Evolutionary conservation across 2,888 invertebrate genomes (phyloP).

Genomic region (Sarcophaga carnaria): DNA sequence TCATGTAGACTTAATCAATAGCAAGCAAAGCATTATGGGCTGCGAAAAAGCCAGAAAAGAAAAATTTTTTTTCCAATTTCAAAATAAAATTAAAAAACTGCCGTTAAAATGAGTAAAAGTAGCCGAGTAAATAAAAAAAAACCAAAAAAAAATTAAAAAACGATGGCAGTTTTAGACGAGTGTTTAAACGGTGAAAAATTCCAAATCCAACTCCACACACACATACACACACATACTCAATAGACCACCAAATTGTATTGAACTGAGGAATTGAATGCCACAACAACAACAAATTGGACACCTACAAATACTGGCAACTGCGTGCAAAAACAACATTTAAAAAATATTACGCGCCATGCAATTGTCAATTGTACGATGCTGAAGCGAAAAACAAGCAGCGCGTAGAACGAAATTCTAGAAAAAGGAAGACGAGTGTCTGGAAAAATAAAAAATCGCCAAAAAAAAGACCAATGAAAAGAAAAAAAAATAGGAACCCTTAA

Average conservation of each 20-base stretch:
- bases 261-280: not conserved
- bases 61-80: slow-evolving; percentile 37
- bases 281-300: slow-evolving; percentile 6
- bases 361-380: slow-evolving; percentile 59
- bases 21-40: slow-evolving; percentile 56
- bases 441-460: slow-evolving; percentile 31
- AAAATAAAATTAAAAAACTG: slow-evolving; percentile 32
- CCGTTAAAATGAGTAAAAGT: slow-evolving; percentile 45
- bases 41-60: slow-evolving; percentile 1
- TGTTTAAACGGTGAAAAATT: slow-evolving; percentile 29
- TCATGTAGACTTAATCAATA: slow-evolving; percentile 41
- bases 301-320: slow-evolving; percentile 55
- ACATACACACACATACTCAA: slow-evolving; percentile 15
- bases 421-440: slow-evolving; percentile 32
- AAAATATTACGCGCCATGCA: slow-evolving; percentile 64
- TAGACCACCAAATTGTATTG: not conserved
- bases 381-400: slow-evolving; percentile 10
- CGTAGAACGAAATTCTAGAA: not conserved
- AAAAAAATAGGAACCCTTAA: slow-evolving; percentile 15
- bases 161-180: slow-evolving; percentile 26
- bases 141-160: not conserved
- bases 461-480: slow-evolving; percentile 28
- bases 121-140: slow-evolving; percentile 35
- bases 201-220: slow-evolving; percentile 12
- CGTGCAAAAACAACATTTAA: slow-evolving; percentile 62